Percentiles rank a stretch among this genome's conserved stretches.
Conservation (phyloP, 2,113 vertebrate species). For the Tursiops truncatus region DNA sequence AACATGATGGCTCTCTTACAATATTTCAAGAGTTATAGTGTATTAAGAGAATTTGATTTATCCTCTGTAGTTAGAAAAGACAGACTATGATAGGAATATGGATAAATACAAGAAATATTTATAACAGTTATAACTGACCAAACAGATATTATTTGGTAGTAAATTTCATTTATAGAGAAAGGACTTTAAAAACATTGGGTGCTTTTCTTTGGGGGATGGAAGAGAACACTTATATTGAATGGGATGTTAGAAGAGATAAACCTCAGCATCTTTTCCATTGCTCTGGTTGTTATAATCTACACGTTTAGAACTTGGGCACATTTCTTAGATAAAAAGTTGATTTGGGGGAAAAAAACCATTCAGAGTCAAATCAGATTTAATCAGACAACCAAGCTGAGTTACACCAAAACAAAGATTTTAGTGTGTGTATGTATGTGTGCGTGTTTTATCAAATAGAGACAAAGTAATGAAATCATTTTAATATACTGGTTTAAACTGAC, state of each 20-base stretch:
- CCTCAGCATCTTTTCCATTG: not conserved
- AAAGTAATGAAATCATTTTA: not conserved
- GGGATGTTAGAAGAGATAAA: not conserved
- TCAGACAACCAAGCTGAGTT: not conserved
- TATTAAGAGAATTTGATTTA: not conserved
- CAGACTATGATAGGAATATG: not conserved
- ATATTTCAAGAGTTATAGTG: not conserved
- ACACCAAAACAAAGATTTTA: not conserved
- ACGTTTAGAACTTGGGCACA: not conserved
- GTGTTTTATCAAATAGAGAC: not conserved
- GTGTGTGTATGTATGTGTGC: not conserved
- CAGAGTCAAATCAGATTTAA: not conserved
- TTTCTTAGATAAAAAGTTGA: conserved; percentile 21
- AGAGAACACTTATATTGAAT: not conserved
- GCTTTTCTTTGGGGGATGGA: not conserved
- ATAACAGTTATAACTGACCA: not conserved
- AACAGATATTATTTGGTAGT: not conserved
- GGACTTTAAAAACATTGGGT: not conserved
- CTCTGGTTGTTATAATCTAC: not conserved
- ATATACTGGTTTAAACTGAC: not conserved
- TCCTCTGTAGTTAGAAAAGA: not conserved
- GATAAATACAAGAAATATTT: not conserved
- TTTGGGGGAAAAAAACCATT: not conserved
- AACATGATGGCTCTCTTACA: not conserved
- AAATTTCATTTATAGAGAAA: not conserved